Base-by-base conservation (phyloP, 1,140 invertebrate species). In the Acromyrmex echinatior region DNA sequence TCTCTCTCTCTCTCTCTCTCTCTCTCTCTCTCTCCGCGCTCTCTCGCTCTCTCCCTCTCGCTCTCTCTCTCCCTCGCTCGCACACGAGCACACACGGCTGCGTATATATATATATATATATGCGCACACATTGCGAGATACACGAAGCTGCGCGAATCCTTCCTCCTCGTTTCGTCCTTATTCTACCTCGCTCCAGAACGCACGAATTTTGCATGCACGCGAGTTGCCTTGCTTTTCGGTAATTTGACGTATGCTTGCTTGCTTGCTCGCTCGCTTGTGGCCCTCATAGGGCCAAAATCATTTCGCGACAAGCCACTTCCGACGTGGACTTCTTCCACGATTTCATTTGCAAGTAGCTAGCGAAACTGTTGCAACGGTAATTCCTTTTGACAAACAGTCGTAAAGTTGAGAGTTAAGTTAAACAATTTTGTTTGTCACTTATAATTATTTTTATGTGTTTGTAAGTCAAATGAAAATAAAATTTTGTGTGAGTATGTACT, bases 221-320 rank as follows among this genome's bases (percentile, higher is more conserved):
- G 79, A 82, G 18, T 74, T 35, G 65, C n/a, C 66, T 88, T 62
- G 73, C 66, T 81, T 87, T 77, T 87, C 66, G 68, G 35, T 87
- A 87, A 87, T 90, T 88, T 74, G 85, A 87, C 86, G 60, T 84
- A 89, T 56, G 56, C 60, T 28, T 65, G 39, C 66, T 53, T 49
- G 39, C 39, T 51, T 4, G 66, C 66, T 45, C 18, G 73, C 14
- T 21, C 18, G 73, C 14, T 31, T 21, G n/a, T 58, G 81, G 25
- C 12, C 18, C 25, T 84, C 28, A 49, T n/a, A 66, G 14, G 56
- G 18, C 18, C 12, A 84, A 78, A 82, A 87, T 87, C 65, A 71
- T 87, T 62, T 80, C 5, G 65, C 63, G 49, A 80, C 45, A 56
- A 53, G 14, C 16, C 49, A 81, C 31, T 81, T 70, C 14, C 31